Evolutionary conservation across 2,888 invertebrate species (phyloP).

Genomic region (Drosophila kanekoi): DNA sequence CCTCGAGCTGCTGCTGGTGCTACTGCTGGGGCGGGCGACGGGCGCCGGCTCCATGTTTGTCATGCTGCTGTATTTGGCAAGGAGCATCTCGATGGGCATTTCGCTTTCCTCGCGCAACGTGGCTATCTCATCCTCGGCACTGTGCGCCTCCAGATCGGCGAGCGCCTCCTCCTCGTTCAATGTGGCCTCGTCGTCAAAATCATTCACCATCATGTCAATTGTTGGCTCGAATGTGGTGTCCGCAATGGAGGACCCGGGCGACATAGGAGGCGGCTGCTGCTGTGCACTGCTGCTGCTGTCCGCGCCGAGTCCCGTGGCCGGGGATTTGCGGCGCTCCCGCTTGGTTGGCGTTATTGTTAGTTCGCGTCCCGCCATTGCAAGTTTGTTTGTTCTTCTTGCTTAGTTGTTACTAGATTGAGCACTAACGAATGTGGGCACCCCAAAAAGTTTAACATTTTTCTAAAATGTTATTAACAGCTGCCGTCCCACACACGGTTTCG

Average conservation of each 20-base stretch:
- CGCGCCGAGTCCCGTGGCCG: conserved; percentile 44
- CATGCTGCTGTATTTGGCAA: conserved; percentile 93
- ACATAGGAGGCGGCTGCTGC: conserved; percentile 51
- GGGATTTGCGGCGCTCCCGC: conserved; percentile 67
- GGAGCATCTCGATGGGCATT: conserved; percentile 97
- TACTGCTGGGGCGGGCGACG: not conserved
- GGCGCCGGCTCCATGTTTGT: conserved; percentile 80
- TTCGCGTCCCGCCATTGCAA: conserved; percentile 58
- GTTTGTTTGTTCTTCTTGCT: conserved; percentile 28
- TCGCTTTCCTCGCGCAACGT: conserved; percentile 96
- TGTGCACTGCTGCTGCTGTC: conserved; percentile 29
- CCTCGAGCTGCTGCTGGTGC: conserved; percentile 42
- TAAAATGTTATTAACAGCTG: conserved; percentile 5
- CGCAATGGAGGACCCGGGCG: conserved; percentile 80
- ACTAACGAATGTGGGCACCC: conserved; percentile 19
- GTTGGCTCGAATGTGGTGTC: conserved; percentile 93
- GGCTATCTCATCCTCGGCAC: conserved; percentile 94
- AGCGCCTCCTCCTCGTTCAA: conserved; percentile 98
- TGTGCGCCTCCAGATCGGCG: conserved; percentile 93
- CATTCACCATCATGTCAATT: conserved; percentile 98
- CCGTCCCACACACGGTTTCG: not conserved
- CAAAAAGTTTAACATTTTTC: conserved; percentile 12
- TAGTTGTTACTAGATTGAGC: conserved; percentile 13
- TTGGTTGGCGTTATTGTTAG: conserved; percentile 53
- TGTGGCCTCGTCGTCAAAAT: conserved; percentile 98